Evolutionary conservation across 2,113 vertebrate genomes (phyloP).

Genomic region (Antechinus stuartii): DNA sequence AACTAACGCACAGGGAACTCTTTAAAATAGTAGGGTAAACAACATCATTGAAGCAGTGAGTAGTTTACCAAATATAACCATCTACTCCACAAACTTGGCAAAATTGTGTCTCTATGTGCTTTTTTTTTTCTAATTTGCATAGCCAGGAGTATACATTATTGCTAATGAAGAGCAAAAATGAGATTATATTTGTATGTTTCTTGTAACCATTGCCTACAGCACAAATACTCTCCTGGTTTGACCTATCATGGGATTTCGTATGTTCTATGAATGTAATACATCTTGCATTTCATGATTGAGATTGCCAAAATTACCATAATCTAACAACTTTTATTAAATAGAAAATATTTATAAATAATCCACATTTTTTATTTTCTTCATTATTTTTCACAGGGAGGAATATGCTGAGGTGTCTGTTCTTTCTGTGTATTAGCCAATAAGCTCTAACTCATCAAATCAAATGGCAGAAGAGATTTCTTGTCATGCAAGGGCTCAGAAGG

Average conservation of each 20-base stretch:
- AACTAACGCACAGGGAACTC: not conserved
- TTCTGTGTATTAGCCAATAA: constrained; percentile 1
- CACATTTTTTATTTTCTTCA: not conserved
- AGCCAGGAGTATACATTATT: not conserved
- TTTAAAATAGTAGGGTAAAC: not conserved
- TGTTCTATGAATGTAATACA: not conserved
- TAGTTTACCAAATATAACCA: not conserved
- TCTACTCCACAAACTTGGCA: too few species aligned
- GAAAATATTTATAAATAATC: not conserved
- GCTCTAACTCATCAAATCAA: constrained; percentile 13
- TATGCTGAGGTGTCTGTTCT: not conserved
- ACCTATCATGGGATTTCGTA: not conserved
- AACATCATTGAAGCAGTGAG: not conserved
- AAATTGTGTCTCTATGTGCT: not conserved
- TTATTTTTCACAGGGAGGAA: not conserved
- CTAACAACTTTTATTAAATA: not conserved
- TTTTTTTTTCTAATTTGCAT: not conserved
- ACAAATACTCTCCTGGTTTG: not conserved
- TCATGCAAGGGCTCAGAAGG: not conserved
- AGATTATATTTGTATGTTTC: not conserved
- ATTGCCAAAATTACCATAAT: not conserved
- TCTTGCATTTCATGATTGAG: not conserved
- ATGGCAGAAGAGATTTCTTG: not conserved
- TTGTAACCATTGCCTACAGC: not conserved
- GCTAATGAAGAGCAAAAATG: not conserved